Base-by-base conservation (phyloP, 2,888 invertebrate genomes). In the Cetonia aurata region DNA sequence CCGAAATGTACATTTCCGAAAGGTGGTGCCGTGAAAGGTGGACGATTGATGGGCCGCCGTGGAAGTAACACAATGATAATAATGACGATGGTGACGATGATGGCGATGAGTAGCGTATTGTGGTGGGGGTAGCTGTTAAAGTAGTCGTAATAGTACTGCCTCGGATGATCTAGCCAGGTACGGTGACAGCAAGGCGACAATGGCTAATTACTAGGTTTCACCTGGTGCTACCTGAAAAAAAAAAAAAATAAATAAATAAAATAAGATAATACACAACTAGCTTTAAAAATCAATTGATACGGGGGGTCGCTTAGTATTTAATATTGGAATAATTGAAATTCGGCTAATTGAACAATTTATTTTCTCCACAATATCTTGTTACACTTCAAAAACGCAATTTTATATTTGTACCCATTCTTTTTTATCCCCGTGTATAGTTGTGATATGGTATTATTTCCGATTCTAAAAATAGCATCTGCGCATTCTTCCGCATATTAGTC, bases 121-220 rank as follows among this genome's bases (percentile, higher is more conserved):
- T 52, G 33, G 25, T 65, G 44, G 41, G 48, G 50, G 15, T 60
- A 41, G 15, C 42, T 41, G 48, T 62, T 15, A 13, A 48, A 12
- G 46, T 62, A 15, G 52, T 67, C 55, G 41, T 55, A 56, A 56
- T 13, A 66, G 70, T 70, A 70, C 66, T 66, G 66, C 66, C 66
- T 66, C 56, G 70, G 62, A 70, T 77, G 79, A 79, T 77, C 76
- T 70, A 75, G 79, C 79, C 83, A 83, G 83, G 81, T 83, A 83
- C 83, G 82, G 80, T 78, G 80, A 84, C 83, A 83, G 83, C 81
- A 84, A 84, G 84, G 84, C 84, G 84, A 84, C 83, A 83, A 83
- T 83, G 84, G 84, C 82, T 84, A 84, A 77, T 81, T 80, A 78
- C 80, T 82, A 79, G 73, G 73, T 75, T 79, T 77, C 78, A 79